Evolutionary conservation across 2,797 vertebrate species (phyloP).

Genomic region (Yasuhikotakia modesta): DNA sequence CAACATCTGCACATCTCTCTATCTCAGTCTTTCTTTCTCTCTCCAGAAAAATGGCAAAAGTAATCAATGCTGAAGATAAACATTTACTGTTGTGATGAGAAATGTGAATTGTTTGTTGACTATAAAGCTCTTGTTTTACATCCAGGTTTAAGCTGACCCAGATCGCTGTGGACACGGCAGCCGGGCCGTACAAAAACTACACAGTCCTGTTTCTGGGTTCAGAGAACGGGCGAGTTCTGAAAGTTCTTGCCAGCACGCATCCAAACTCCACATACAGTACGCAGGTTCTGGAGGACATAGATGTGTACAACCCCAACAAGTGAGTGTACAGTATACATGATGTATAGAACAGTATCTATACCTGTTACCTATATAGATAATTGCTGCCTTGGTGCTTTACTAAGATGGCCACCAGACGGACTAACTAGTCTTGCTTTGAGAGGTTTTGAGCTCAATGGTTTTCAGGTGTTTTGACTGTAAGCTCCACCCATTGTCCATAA

Average conservation of each 20-base stretch:
- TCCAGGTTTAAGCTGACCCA: constrained; percentile 86
- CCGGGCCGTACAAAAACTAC: constrained; percentile 81
- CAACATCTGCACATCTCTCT: constrained; percentile 66
- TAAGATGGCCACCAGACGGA: too few species aligned
- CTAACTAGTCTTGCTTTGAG: too few species aligned
- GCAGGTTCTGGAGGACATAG: constrained; percentile 84
- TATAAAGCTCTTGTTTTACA: constrained; percentile 24
- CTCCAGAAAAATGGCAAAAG: constrained; percentile 60
- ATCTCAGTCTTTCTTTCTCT: constrained; percentile 49
- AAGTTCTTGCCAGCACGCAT: constrained; percentile 80
- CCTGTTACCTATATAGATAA: not conserved
- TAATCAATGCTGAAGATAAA: constrained; percentile 48
- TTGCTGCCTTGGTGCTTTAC: too few species aligned
- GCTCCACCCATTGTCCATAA: too few species aligned
- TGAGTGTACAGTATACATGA: constrained; percentile 64
- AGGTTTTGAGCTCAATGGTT: too few species aligned
- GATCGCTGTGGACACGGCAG: constrained; percentile 85
- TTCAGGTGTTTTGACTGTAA: too few species aligned
- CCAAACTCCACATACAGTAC: constrained; percentile 76
- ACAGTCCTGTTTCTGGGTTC: constrained; percentile 90
- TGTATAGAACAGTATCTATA: not conserved
- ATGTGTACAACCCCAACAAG: constrained; percentile 86
- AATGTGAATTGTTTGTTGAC: constrained; percentile 43
- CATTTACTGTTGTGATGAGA: constrained; percentile 42
- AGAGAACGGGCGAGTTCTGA: constrained; percentile 85